Evolutionary conservation across 1,140 invertebrate species (phyloP).

Genomic region (Papilio xuthus): DNA sequence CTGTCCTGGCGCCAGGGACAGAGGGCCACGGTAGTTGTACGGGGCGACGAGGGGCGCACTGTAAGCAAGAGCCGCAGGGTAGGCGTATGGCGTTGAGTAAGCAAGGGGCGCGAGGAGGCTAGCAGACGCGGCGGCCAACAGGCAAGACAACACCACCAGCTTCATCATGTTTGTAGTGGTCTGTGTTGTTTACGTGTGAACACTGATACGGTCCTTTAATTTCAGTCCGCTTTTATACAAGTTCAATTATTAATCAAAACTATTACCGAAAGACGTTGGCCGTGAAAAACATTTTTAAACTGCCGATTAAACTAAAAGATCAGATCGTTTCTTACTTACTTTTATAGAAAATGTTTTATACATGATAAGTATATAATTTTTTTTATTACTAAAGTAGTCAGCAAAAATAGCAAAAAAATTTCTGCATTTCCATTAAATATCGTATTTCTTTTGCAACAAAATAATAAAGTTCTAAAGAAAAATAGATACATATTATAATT

Average conservation of each 20-base stretch:
- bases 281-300: constrained; percentile 6
- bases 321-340: not conserved
- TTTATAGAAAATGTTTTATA: too few relatives aligned
- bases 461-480: too few relatives aligned
- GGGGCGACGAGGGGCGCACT: constrained; percentile 44
- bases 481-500: too few relatives aligned
- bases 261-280: constrained; percentile 1
- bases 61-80: constrained; percentile 41
- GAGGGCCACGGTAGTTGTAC: constrained; percentile 60
- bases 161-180: constrained; percentile 17
- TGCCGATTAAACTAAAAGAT: not conserved
- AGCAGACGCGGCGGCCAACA: constrained; percentile 75
- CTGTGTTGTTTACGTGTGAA: constrained; percentile 11
- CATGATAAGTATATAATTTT: too few relatives aligned
- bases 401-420: too few relatives aligned
- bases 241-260: not conserved
- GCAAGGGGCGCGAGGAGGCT: constrained; percentile 55
- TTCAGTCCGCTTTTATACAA: not conserved
- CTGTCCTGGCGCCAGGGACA: constrained; percentile 65
- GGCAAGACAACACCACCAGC: constrained; percentile 68
- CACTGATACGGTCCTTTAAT: constrained; percentile 8
- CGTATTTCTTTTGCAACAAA: too few relatives aligned
- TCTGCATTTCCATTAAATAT: too few relatives aligned
- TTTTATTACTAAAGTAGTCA: too few relatives aligned
- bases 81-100: constrained; percentile 46